Evolutionary conservation across 1,140 invertebrate species (phyloP).

Genomic region (Hycleus cichorii): DNA sequence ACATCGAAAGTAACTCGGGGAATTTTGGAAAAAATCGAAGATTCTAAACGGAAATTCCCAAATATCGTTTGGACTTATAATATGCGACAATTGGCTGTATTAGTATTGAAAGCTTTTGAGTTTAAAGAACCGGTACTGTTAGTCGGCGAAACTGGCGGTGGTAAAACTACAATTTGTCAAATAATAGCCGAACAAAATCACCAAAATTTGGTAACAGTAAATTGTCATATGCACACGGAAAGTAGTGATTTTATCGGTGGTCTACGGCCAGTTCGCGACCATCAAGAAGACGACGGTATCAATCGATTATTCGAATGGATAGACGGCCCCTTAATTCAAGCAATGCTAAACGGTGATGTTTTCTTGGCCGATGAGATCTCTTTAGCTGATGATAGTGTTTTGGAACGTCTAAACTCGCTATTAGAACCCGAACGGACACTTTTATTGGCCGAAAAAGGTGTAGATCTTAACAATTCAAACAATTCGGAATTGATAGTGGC

Average conservation of each 20-base stretch:
- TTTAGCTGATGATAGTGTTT: slow-evolving; percentile 95
- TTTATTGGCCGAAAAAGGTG: slow-evolving; percentile 82
- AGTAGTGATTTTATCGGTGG: slow-evolving; percentile 96
- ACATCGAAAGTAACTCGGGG: slow-evolving; percentile 71
- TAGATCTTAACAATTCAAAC: slow-evolving; percentile 41
- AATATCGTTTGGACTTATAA: slow-evolving; percentile 92
- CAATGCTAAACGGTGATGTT: slow-evolving; percentile 81
- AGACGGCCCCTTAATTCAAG: slow-evolving; percentile 88
- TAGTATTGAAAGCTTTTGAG: slow-evolving; percentile 81
- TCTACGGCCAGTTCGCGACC: slow-evolving; percentile 78
- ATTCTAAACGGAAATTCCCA: slow-evolving; percentile 51
- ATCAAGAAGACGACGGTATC: slow-evolving; percentile 40
- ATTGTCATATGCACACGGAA: slow-evolving; percentile 99
- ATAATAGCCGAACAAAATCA: slow-evolving; percentile 63
- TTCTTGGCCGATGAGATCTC: slow-evolving; percentile 99
- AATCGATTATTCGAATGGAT: slow-evolving; percentile 91
- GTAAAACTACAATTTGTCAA: slow-evolving; percentile 97
- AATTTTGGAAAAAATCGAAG: slow-evolving; percentile 62
- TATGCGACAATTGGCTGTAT: slow-evolving; percentile 85
- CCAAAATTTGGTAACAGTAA: slow-evolving; percentile 70
- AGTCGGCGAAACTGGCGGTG: slow-evolving; percentile 97
- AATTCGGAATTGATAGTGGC: slow-evolving; percentile 62
- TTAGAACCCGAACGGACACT: slow-evolving; percentile 86
- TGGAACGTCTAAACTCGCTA: slow-evolving; percentile 95
- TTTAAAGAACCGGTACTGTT: slow-evolving; percentile 93